Evolutionary conservation across 2,888 invertebrate species (phyloP).

Genomic region (Nomada hirtipes): DNA sequence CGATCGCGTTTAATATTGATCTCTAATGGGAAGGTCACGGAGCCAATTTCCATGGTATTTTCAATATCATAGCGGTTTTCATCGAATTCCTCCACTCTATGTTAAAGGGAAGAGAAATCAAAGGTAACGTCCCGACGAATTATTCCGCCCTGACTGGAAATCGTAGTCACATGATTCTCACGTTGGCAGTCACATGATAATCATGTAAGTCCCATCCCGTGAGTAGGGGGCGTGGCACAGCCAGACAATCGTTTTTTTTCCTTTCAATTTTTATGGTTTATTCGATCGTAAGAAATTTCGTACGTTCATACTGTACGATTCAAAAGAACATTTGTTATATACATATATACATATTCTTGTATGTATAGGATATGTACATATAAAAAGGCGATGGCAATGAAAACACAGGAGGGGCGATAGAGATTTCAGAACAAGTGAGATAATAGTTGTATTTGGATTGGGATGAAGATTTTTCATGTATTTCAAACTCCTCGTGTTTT

Average conservation of each 20-base stretch:
- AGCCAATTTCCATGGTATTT: conserved; percentile 31
- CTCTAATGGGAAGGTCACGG: conserved; percentile 27
- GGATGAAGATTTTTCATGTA: conserved; percentile 41
- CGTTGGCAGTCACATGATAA: conserved; percentile 83
- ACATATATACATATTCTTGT: background rate
- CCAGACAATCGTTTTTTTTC: conserved; percentile 35
- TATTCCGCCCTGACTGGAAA: conserved; percentile 71
- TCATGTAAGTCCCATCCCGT: conserved; percentile 80
- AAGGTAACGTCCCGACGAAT: background rate
- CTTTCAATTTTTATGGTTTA: conserved; percentile 26
- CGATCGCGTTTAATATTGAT: conserved; percentile 49
- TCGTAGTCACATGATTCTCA: conserved; percentile 83
- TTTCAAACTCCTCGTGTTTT: conserved; percentile 39
- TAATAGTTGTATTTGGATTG: conserved; percentile 7
- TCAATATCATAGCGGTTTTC: conserved; percentile 16
- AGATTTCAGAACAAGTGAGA: conserved; percentile 17
- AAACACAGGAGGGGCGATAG: conserved; percentile 6
- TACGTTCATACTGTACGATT: background rate
- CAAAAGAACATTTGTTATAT: background rate
- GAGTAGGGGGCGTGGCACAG: conserved; percentile 81
- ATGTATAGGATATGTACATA: background rate
- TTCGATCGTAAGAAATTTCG: conserved; percentile 1
- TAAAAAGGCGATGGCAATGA: background rate
- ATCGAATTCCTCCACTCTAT: conserved; percentile 5
- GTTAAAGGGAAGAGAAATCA: conserved; percentile 3